Evolutionary conservation across 2,113 vertebrate genomes (phyloP).

Genomic region (Ameiurus melas): DNA sequence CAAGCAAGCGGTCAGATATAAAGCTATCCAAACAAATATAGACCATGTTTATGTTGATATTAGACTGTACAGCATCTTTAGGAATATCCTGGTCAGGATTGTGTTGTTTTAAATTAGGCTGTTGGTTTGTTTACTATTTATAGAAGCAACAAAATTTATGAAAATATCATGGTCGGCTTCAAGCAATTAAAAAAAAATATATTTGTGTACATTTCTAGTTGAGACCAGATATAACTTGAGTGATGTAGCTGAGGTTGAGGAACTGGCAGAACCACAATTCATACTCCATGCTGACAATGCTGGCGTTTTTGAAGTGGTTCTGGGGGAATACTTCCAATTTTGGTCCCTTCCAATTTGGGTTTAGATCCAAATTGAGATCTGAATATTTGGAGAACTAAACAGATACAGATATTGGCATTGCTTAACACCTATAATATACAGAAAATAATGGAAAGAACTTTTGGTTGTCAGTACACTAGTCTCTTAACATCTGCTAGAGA

Average conservation of each 20-base stretch:
- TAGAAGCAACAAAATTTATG: not conserved
- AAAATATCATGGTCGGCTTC: not conserved
- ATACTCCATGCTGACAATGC: no score
- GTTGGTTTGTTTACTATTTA: not conserved
- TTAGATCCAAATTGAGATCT: not conserved
- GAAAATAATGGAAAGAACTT: not conserved
- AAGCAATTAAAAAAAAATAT: no score
- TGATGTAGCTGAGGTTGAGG: no score
- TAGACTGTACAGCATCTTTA: not conserved
- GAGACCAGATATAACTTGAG: no score
- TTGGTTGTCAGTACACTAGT: not conserved
- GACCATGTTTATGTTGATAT: not conserved
- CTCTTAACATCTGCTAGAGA: not conserved
- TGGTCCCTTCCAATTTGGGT: not conserved
- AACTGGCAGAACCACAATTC: no score
- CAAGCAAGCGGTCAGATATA: not conserved
- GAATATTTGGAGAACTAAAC: not conserved
- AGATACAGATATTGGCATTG: not conserved
- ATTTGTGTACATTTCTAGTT: no score
- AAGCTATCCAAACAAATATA: not conserved
- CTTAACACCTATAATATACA: not conserved
- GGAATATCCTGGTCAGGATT: not conserved
- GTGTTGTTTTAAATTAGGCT: not conserved
- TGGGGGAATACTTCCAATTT: not conserved
- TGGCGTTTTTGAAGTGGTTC: no score